A percentile compares a stretch with the other conserved stretches of the same genome.
Conservation (phyloP, 2,113 vertebrate species). For the Rhea pennata region DNA sequence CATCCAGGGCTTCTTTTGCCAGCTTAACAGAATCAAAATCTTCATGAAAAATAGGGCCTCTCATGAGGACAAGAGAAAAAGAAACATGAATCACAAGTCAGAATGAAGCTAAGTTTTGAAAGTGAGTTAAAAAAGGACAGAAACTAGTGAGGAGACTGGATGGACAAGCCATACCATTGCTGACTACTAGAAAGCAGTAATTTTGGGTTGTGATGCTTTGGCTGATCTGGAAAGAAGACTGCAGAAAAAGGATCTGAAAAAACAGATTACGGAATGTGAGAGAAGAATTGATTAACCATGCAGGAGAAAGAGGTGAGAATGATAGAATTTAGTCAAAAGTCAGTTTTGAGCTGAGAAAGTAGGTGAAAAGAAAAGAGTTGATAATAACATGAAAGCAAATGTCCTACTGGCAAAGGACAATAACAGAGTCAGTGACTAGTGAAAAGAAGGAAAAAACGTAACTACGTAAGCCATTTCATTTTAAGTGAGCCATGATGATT, state of each 20-base stretch:
- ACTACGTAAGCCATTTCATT: background rate
- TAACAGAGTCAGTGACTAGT: background rate
- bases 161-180: background rate
- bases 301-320: background rate
- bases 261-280: background rate
- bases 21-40: background rate
- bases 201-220: background rate
- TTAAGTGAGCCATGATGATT: background rate
- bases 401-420: background rate
- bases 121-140: background rate
- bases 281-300: background rate
- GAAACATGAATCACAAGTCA: background rate
- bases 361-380: background rate
- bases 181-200: background rate
- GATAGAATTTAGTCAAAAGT: background rate
- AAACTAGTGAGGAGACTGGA: background rate
- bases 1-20: background rate
- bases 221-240: background rate
- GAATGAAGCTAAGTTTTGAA: background rate
- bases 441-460: background rate
- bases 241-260: background rate
- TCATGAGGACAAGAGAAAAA: background rate
- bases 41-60: background rate
- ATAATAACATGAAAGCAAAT: background rate
- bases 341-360: background rate